Evolutionary conservation across 2,888 invertebrate species (phyloP).

Genomic region (Drosophila fungiperda): DNA sequence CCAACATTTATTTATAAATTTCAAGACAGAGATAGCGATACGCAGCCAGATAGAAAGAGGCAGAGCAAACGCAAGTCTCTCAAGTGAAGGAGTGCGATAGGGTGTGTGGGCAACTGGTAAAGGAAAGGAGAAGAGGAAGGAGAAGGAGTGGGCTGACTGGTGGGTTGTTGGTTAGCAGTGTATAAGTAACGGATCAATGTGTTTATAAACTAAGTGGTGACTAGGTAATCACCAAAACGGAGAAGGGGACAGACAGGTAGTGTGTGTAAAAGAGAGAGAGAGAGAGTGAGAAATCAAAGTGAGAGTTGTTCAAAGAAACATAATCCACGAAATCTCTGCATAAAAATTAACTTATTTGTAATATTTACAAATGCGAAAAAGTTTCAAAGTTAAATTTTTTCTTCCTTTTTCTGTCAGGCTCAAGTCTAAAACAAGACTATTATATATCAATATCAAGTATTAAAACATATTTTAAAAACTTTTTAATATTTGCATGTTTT

Average conservation of each 20-base stretch:
- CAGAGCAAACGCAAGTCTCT: conserved; percentile 23
- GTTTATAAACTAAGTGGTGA: conserved; percentile 46
- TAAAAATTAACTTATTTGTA: not conserved
- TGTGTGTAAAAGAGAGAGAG: not conserved
- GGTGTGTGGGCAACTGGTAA: not conserved
- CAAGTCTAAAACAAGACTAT: not conserved
- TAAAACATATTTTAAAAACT: not conserved
- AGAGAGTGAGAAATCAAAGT: not conserved
- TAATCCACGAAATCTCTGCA: conserved; percentile 13
- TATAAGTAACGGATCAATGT: conserved; percentile 55
- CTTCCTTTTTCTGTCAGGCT: not conserved
- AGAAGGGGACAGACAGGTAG: not conserved
- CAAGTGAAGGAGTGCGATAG: not conserved
- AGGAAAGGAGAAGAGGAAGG: not conserved
- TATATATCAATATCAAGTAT: not conserved
- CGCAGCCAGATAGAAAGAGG: conserved; percentile 15
- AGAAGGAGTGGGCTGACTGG: not conserved
- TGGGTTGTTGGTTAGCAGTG: not conserved
- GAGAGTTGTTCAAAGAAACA: conserved; percentile 31
- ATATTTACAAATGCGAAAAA: not conserved
- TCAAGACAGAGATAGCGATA: conserved; percentile 41
- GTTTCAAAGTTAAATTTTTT: not conserved
- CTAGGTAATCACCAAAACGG: conserved; percentile 36
- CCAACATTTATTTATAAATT: conserved; percentile 70
- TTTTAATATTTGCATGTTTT: not conserved